A percentile compares a stretch with the other conserved stretches of the same genome.
Conservation (phyloP, 2,888 invertebrate species). For the Dorcus hopei region DNA sequence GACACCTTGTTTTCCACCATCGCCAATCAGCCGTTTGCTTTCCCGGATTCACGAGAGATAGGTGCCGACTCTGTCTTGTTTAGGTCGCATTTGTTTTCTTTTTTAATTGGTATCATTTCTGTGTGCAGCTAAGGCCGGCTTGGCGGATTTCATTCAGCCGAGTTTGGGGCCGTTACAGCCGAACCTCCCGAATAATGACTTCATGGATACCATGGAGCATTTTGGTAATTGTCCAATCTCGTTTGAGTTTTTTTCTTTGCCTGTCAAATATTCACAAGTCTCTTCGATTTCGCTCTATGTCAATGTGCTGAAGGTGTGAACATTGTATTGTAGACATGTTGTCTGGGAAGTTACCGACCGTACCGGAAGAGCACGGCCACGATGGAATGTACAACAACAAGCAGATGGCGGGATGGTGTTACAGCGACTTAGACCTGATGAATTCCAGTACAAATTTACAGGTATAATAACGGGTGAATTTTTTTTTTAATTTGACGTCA, state of each 20-base stretch:
- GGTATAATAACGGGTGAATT: conserved; percentile 10
- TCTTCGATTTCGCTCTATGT: neutral
- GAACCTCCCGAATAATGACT: conserved; percentile 77
- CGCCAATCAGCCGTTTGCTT: conserved; percentile 85
- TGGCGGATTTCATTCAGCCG: conserved; percentile 97
- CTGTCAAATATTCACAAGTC: too few species aligned
- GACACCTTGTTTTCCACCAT: conserved; percentile 89
- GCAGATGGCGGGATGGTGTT: conserved; percentile 23
- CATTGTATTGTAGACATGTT: conserved; percentile 51
- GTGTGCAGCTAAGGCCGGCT: conserved; percentile 72
- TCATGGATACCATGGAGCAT: conserved; percentile 84
- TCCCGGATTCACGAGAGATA: conserved; percentile 95
- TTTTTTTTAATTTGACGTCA: too few species aligned
- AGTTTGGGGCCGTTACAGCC: conserved; percentile 96
- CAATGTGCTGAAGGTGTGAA: neutral
- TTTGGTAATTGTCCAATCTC: neutral
- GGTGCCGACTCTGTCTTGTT: conserved; percentile 55
- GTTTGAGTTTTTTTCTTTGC: too few species aligned
- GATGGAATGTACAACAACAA: conserved; percentile 23
- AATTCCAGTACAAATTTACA: conserved; percentile 21
- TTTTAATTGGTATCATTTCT: neutral
- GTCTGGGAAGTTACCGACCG: conserved; percentile 57
- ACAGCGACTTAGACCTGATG: conserved; percentile 38
- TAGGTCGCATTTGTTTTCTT: neutral
- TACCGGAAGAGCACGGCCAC: conserved; percentile 56